These are phyloP conservation scores for Tyrophagus putrescentiae DNA, from an alignment of 1,140 invertebrate genomes.

Conservation along the genomic window DNA sequence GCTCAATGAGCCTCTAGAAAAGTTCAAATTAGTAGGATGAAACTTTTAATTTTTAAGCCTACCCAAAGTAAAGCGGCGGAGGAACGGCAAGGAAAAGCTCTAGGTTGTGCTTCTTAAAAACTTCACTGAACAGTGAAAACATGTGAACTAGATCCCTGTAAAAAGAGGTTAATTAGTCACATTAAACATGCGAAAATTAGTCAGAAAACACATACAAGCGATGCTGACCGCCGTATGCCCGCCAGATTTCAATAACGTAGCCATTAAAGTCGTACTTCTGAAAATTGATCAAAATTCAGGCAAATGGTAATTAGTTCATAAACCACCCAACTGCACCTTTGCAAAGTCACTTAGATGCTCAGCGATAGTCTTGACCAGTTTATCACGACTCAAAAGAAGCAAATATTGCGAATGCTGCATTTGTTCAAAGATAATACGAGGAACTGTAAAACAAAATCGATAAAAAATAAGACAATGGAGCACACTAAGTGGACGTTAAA, in stretches of 20 bases:
- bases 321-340: constrained; percentile 21
- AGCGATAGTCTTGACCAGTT: constrained; percentile 17
- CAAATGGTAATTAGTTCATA: neutral
- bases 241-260: constrained; percentile 72
- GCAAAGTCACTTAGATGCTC: constrained; percentile 25
- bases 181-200: neutral
- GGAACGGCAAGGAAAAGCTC: constrained; percentile 67
- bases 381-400: constrained; percentile 19
- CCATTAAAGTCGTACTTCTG: constrained; percentile 59
- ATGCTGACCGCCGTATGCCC: constrained; percentile 46
- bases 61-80: constrained; percentile 48
- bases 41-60: constrained; percentile 29
- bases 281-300: constrained; percentile 20
- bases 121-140: constrained; percentile 36
- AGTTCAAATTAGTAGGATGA: constrained; percentile 21
- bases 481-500: constrained; percentile 14
- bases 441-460: constrained; percentile 37
- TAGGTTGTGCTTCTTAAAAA: constrained; percentile 41
- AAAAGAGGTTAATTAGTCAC: constrained; percentile 22
- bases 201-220: constrained; percentile 42
- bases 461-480: neutral
- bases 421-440: constrained; percentile 67
- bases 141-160: constrained; percentile 36
- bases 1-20: constrained; percentile 38
- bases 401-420: constrained; percentile 41